A percentile compares a stretch with the other conserved stretches of the same genome.
These are phyloP conservation scores for Austrofundulus limnaeus DNA, from an alignment of 2,113 vertebrate species.

Conservation along the genomic window DNA sequence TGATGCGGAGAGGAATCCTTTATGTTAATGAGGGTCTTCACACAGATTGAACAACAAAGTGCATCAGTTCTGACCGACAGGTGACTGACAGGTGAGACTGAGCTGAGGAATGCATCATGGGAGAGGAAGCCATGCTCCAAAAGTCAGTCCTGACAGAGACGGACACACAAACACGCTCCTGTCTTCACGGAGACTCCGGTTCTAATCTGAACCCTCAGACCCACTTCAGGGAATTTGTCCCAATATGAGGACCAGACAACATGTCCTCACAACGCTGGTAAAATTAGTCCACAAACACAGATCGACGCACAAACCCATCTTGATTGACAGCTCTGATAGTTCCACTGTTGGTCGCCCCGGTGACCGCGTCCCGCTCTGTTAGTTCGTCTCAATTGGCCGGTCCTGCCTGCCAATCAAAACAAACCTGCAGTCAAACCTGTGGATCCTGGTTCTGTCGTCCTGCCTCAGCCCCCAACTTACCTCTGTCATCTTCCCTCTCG, in stretches of 20 bases:
- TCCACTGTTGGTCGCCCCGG: conserved; percentile 50
- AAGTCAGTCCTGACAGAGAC: conserved; percentile 44
- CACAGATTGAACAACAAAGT: neutral
- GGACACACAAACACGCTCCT: conserved; percentile 3
- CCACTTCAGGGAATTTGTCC: conserved; percentile 2
- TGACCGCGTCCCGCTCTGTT: conserved; percentile 56
- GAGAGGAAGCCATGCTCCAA: conserved; percentile 48
- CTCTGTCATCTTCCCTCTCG: conserved; percentile 11
- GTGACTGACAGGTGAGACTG: conserved; percentile 13
- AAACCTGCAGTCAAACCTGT: conserved; percentile 37
- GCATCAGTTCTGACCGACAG: neutral
- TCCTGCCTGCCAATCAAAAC: conserved; percentile 53
- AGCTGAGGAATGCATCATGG: conserved; percentile 33
- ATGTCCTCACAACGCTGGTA: conserved; percentile 2
- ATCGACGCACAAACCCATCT: conserved; percentile 1
- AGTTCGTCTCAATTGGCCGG: conserved; percentile 59
- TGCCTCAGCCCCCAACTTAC: conserved; percentile 4
- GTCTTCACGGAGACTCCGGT: neutral
- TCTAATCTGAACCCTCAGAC: neutral
- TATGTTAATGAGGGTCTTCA: conserved; percentile 6
- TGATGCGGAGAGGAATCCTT: neutral
- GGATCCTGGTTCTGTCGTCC: neutral
- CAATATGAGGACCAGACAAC: neutral
- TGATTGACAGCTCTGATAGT: conserved; percentile 54
- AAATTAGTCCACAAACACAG: conserved; percentile 18